A percentile compares a stretch with the other conserved stretches of the same genome.
Evolutionary conservation across 2,797 vertebrate genomes (phyloP).

Genomic region (Gila robusta): DNA sequence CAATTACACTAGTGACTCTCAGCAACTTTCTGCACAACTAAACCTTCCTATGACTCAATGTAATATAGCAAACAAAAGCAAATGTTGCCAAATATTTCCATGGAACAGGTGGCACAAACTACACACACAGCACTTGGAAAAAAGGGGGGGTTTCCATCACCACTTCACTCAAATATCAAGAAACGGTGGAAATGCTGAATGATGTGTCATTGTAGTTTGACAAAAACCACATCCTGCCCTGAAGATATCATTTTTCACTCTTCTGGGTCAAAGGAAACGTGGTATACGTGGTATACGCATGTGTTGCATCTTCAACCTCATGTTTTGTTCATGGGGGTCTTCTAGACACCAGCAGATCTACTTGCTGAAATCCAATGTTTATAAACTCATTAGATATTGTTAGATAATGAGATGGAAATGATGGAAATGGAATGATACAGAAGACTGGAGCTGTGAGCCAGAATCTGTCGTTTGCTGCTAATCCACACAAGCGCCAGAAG

Average conservation of each 20-base stretch:
- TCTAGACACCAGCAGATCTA: not conserved
- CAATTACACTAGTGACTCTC: too few relatives aligned
- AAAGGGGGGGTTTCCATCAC: constrained; percentile 6
- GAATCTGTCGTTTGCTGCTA: not conserved
- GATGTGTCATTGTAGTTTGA: constrained; percentile 6
- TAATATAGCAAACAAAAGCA: not conserved
- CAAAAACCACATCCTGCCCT: constrained; percentile 66
- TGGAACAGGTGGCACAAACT: not conserved
- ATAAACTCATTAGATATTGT: not conserved
- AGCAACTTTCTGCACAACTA: not conserved
- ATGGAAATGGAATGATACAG: not conserved
- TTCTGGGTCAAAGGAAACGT: constrained; percentile 10
- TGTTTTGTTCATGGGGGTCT: not conserved
- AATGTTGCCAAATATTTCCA: not conserved
- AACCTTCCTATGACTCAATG: not conserved
- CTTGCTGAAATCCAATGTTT: not conserved
- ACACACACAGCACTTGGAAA: not conserved
- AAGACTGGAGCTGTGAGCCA: not conserved
- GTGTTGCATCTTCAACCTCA: constrained; percentile 1
- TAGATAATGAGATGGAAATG: not conserved
- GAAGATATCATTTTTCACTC: constrained; percentile 18
- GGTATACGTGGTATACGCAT: not conserved
- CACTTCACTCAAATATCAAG: not conserved
- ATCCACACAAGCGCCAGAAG: not conserved
- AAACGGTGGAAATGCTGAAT: constrained; percentile 21